phyloP scores from a whole-genome alignment of 2,888 invertebrate species.

The Drosophila melanosoma region DNA sequence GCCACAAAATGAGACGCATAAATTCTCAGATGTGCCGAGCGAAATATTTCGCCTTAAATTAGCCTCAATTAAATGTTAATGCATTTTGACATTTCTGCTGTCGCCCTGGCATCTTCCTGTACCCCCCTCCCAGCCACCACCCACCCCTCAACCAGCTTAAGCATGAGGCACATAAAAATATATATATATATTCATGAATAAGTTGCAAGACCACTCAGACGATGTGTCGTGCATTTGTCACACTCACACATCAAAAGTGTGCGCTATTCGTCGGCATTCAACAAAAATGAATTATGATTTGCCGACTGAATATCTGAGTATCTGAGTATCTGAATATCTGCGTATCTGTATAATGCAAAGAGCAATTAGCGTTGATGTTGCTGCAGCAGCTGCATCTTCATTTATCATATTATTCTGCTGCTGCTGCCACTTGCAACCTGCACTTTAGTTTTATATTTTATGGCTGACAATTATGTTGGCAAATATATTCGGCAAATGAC shows the following conservation, averaged over 20 bases:
- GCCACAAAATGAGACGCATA: constrained; percentile 71
- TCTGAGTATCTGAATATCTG: constrained; percentile 16
- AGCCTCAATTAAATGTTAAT: constrained; percentile 85
- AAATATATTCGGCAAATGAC: constrained; percentile 57
- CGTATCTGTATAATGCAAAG: constrained; percentile 39
- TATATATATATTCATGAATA: constrained; percentile 37
- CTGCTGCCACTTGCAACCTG: constrained; percentile 49
- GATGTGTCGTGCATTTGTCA: constrained; percentile 42
- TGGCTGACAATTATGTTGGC: constrained; percentile 48
- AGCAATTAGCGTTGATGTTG: constrained; percentile 82
- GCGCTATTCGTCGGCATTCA: constrained; percentile 37
- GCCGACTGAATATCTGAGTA: constrained; percentile 25
- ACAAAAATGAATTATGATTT: constrained; percentile 64
- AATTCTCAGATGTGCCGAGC: constrained; percentile 77
- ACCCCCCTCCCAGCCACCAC: not conserved
- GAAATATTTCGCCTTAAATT: constrained; percentile 83
- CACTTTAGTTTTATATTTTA: constrained; percentile 22
- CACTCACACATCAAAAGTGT: constrained; percentile 32
- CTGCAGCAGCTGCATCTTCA: constrained; percentile 80
- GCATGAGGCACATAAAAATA: constrained; percentile 39
- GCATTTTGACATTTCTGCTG: constrained; percentile 84
- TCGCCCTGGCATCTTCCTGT: constrained; percentile 22
- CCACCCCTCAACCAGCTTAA: constrained; percentile 1
- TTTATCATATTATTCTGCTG: constrained; percentile 62
- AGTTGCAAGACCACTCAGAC: constrained; percentile 32